Conservation (phyloP, 2,113 vertebrate genomes). For the Lepidothrix coronata region DNA sequence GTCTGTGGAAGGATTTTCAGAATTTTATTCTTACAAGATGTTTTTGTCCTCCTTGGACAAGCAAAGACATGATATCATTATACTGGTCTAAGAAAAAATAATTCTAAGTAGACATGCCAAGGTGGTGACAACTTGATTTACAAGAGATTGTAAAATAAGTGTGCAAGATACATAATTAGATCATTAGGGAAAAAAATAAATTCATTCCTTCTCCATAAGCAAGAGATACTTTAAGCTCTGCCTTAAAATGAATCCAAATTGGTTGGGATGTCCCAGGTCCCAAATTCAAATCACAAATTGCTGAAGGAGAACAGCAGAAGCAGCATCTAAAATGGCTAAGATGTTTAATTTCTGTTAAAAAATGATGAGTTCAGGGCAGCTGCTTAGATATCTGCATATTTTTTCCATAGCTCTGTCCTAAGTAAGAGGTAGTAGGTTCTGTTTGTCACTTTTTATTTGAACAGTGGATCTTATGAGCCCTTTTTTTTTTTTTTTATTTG, state of each 20-base stretch:
- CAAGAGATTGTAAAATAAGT: not conserved
- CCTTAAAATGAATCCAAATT: not conserved
- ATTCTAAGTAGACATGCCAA: not conserved
- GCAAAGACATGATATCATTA: not conserved
- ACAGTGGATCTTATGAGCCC: not conserved
- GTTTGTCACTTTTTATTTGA: not conserved
- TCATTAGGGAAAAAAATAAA: rapidly evolving
- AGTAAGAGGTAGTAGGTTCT: not conserved
- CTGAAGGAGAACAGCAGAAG: not conserved
- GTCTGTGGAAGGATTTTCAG: not conserved
- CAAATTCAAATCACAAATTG: not conserved
- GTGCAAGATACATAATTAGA: not conserved
- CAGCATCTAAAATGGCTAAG: not conserved
- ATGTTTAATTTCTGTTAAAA: not conserved
- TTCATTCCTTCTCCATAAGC: not conserved
- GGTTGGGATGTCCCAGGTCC: not conserved
- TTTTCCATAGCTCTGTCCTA: not conserved
- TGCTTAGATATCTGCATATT: not conserved
- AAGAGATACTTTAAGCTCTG: not conserved
- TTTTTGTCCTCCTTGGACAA: not conserved
- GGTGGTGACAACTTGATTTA: not conserved
- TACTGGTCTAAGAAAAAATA: not conserved
- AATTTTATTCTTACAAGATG: not conserved
- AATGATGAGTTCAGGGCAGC: not conserved
- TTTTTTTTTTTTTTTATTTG: not conserved